phyloP scores from a whole-genome alignment of 2,888 invertebrate genomes.

The Polydrusus tereticollis region DNA sequence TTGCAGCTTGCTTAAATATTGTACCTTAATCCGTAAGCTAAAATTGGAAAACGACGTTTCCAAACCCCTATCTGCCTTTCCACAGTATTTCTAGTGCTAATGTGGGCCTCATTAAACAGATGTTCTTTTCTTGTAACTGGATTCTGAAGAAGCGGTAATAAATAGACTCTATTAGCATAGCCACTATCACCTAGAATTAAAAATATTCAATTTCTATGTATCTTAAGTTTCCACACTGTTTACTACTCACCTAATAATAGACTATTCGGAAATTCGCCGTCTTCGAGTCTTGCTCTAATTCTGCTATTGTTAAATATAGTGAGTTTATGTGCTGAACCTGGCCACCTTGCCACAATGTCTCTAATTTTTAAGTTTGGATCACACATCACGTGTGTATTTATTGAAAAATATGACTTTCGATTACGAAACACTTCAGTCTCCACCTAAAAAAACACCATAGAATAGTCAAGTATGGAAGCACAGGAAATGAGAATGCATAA shows the following conservation, averaged over 20 bases:
- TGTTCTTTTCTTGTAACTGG: background rate
- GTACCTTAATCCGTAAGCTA: slow-evolving; percentile 2
- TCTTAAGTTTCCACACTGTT: background rate
- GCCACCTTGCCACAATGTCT: slow-evolving; percentile 38
- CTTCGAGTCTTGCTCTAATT: slow-evolving; percentile 31
- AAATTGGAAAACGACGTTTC: background rate
- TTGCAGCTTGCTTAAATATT: background rate
- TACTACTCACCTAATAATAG: slow-evolving; percentile 31
- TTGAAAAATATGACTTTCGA: slow-evolving; percentile 54
- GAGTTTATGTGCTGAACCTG: slow-evolving; percentile 54
- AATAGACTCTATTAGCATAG: background rate
- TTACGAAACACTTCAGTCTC: slow-evolving; percentile 54
- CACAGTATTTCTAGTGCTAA: background rate
- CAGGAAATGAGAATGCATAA: too few species aligned
- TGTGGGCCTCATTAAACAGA: slow-evolving; percentile 9
- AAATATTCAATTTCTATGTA: background rate
- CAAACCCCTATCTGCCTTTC: slow-evolving; percentile 3
- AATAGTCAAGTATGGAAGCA: background rate
- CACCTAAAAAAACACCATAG: slow-evolving; percentile 38
- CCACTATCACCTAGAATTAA: slow-evolving; percentile 12
- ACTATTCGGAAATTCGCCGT: slow-evolving; percentile 13
- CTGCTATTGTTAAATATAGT: slow-evolving; percentile 54
- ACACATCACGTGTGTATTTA: slow-evolving; percentile 56
- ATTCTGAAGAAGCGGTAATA: slow-evolving; percentile 1
- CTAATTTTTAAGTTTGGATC: slow-evolving; percentile 50